Percentiles rank a stretch among this genome's conserved stretches.
Conservation (phyloP, 2,888 invertebrate genomes). For the Philopedon plagiatum region DNA sequence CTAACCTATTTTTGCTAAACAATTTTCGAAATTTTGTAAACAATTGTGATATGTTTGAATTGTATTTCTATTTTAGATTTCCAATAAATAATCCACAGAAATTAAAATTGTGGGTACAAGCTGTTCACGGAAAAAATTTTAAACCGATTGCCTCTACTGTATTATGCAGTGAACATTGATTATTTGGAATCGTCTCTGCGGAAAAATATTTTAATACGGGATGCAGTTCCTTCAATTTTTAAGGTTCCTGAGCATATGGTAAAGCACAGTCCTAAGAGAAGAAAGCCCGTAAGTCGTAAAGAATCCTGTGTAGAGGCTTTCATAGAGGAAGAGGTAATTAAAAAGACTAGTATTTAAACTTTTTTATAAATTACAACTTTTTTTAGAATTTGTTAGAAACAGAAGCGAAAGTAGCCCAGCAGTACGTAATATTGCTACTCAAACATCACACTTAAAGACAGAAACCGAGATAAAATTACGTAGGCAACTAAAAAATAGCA, state of each 20-base stretch:
- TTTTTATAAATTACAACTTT: background rate
- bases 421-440: background rate
- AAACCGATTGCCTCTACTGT: background rate
- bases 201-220: background rate
- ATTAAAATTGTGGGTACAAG: conserved; percentile 1
- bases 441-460: conserved; percentile 2
- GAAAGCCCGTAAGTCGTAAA: background rate
- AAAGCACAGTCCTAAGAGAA: background rate
- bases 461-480: conserved; percentile 1
- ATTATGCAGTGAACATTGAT: no score
- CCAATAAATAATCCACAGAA: background rate
- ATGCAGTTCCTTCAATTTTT: conserved; percentile 4
- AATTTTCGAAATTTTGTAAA: background rate
- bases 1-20: background rate
- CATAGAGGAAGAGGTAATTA: background rate
- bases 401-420: background rate
- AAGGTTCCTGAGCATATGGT: background rate
- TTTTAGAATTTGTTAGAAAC: background rate
- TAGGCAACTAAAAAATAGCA: background rate
- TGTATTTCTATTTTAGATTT: conserved; percentile 2
- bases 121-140: conserved; percentile 2
- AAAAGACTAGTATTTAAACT: background rate
- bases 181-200: background rate
- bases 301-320: background rate
- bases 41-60: background rate